Base-by-base conservation (phyloP, 2,888 invertebrate genomes). In the Rhingia rostrata region DNA sequence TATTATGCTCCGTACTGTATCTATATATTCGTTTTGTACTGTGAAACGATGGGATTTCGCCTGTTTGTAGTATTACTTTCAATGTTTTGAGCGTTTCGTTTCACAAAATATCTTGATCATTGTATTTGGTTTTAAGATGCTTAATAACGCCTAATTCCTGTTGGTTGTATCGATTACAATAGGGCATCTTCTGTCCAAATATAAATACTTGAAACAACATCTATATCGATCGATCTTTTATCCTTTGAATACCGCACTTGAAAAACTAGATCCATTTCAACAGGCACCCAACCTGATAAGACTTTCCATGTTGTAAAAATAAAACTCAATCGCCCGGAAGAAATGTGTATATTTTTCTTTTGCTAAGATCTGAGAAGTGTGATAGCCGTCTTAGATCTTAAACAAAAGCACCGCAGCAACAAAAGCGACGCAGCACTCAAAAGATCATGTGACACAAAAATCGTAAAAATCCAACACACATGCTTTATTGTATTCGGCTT, bases 261-360 rank as follows among this genome's bases (percentile, higher is more conserved):
- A 75, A 67, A 67, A 32, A 45, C 45, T 60, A 67, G 45, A 53
- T 58, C 39, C 30, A 6, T 12, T 43, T 6, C 3, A 22, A 30
- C 45, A 43, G 4, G 22, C 43, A 39, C 6, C 43, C 64, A 43
- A 82, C 78, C 82, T 72, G 82, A 78, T 78, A 82, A 77, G 43
- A 10, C 2, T 43, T 54, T 37, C 6, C 4, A 32, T 32, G 39
- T 2, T 12, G 33, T 39, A 12, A 45, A 66, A 37, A 35, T 4
- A 47, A 67, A 53, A 49, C 6, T 69, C 74, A 84, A 80, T 80
- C 84, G 74, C 22, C 64, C 47, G 74, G 74, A 84, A 80, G 49
- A 58, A 74, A 72, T 67, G 43, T 49, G 6, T 30, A 6, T 22
- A 12, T 7, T 33, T 33, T 33, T 10, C 51, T 33, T 32, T 33